These are phyloP conservation scores for Micromesistius poutassou DNA, from an alignment of 2,797 vertebrate genomes.

Conservation along the genomic window DNA sequence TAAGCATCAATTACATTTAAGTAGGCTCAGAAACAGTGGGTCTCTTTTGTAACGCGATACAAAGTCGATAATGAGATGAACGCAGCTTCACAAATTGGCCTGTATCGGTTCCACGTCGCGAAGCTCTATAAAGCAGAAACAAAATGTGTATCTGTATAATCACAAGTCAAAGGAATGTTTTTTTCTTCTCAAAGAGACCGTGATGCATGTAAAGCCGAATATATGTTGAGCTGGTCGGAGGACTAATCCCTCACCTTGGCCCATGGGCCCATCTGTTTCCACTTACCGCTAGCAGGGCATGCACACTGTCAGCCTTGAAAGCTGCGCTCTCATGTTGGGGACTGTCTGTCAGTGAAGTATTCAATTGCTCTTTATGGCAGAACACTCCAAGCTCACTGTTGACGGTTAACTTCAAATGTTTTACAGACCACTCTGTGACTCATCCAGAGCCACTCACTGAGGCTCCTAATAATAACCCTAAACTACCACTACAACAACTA, in stretches of 20 bases:
- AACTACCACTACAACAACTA: background rate
- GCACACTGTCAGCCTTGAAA: slow-evolving; percentile 72
- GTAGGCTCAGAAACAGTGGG: background rate
- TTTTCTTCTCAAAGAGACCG: background rate
- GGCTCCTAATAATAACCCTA: background rate
- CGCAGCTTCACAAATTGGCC: background rate
- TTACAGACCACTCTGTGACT: slow-evolving; percentile 35
- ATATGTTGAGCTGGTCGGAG: slow-evolving; percentile 48
- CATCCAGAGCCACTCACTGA: background rate
- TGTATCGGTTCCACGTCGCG: background rate
- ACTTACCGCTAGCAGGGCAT: slow-evolving; percentile 70
- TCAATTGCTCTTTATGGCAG: slow-evolving; percentile 73
- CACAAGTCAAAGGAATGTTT: background rate
- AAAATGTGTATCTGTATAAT: background rate
- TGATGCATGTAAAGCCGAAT: slow-evolving; percentile 39
- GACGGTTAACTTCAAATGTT: slow-evolving; percentile 54
- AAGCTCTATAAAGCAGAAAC: background rate
- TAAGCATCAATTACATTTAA: background rate
- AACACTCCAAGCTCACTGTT: slow-evolving; percentile 44
- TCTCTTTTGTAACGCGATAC: background rate
- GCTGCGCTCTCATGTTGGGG: slow-evolving; percentile 64
- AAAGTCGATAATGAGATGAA: background rate
- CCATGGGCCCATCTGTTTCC: slow-evolving; percentile 73
- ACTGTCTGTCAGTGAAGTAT: slow-evolving; percentile 68
- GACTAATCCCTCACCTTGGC: slow-evolving; percentile 67